Percentiles rank a stretch among this genome's conserved stretches.
Evolutionary conservation across 1,140 invertebrate species (phyloP).

Genomic region (Piezodorus guildinii): DNA sequence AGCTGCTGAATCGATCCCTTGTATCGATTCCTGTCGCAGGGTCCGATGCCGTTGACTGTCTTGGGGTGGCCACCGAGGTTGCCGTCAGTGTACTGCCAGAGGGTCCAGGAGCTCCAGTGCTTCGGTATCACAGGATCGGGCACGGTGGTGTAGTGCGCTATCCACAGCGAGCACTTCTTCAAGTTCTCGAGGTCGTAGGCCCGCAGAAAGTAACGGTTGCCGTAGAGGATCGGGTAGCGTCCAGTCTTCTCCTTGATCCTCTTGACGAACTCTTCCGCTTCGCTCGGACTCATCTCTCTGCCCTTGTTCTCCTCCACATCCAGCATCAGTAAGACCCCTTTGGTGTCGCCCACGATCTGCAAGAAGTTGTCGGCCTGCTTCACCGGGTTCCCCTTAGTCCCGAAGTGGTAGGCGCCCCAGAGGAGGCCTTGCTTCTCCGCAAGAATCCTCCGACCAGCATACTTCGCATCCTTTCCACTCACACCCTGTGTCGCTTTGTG

Average conservation of each 20-base stretch:
- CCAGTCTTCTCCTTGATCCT: slow-evolving; percentile 11
- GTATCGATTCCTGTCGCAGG: background rate
- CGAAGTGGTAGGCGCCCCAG: slow-evolving; percentile 24
- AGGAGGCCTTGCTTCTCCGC: slow-evolving; percentile 17
- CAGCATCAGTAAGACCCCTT: slow-evolving; percentile 4
- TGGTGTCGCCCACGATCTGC: slow-evolving; percentile 11
- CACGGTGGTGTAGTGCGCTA: background rate
- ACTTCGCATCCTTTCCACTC: background rate
- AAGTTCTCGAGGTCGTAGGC: background rate
- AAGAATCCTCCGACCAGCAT: background rate
- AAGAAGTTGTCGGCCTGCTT: slow-evolving; percentile 19
- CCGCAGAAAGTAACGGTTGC: background rate
- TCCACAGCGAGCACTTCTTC: slow-evolving; percentile 15
- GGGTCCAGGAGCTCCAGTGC: slow-evolving; percentile 14
- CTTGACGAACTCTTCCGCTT: slow-evolving; percentile 19
- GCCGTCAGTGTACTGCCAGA: slow-evolving; percentile 22
- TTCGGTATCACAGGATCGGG: background rate
- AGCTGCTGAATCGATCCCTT: background rate
- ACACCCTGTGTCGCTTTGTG: slow-evolving; percentile 19
- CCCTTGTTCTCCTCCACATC: slow-evolving; percentile 11
- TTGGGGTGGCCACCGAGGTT: background rate
- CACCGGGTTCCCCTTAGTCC: slow-evolving; percentile 8
- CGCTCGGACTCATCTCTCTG: slow-evolving; percentile 10
- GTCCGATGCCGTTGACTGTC: background rate
- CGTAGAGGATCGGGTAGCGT: slow-evolving; percentile 11